Base-by-base conservation (phyloP, 1,140 invertebrate genomes). In the Gyrodactylus salaris region DNA sequence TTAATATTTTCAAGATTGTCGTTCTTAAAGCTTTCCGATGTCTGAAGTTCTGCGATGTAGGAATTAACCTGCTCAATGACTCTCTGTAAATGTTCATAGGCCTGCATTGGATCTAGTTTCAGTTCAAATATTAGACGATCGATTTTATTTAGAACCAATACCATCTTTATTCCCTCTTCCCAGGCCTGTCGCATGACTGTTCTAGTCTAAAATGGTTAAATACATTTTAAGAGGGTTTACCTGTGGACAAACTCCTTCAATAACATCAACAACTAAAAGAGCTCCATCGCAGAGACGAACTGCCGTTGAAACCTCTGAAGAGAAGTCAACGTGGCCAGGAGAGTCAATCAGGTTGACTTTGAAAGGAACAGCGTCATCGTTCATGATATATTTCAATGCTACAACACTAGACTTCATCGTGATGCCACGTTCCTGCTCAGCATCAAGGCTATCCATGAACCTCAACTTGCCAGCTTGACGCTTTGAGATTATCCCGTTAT, bases 111-210 rank as follows among this genome's bases (percentile, higher is more conserved):
- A 71, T 90, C 91, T 76, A 96, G 83, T 80, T 97, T 91, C 78
- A 97, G 83, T 81, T 96, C 93, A 0, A 96, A 83, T 54, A 97
- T 84, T 77, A 91, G 92, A 78, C 92, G 87, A 84, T 98, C 94
- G 92, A 98, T 96, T 83, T 97, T 97, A 87, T 98, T 97, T 92
- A 97, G 96, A 86, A 98, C 96, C 76, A 97, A 84, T 77, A 97
- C 89, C 73, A 93, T 93, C 86, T 95, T 95, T 78, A 98, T 97
- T 80, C 93, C 87, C 83, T 98, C 94, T 76, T 90, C 89, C 81
- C 97, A 97, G 75, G 93, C 93, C 82, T 98, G 94, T 85, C 93
- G 88, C 77, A 98, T 83, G 74, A 98, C 93, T 82, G 93, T 97
- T 83, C 97, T 92, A 74, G 93, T 98, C 83, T 98, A 93, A 71